These are phyloP conservation scores for Eupeodes latifasciatus DNA, from an alignment of 2,888 invertebrate genomes.

Conservation along the genomic window DNA sequence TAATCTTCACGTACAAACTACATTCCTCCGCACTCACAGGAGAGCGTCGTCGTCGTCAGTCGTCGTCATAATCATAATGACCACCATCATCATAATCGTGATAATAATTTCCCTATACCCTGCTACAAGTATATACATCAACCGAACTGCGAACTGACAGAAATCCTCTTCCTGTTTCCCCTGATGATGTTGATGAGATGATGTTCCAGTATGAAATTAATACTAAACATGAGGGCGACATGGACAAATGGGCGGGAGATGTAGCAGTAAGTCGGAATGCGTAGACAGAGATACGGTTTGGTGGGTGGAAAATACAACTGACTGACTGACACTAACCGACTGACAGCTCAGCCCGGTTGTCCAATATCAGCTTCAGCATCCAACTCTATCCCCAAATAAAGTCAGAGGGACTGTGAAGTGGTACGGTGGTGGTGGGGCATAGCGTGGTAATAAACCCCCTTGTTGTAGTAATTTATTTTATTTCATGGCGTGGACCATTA, in stretches of 20 bases:
- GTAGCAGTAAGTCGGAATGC: neutral
- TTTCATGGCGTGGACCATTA: constrained; percentile 72
- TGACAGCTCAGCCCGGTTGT: neutral
- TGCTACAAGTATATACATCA: neutral
- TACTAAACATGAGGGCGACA: constrained; percentile 44
- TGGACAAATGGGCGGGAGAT: constrained; percentile 7
- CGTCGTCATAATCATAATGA: constrained; percentile 8
- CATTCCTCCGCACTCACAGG: constrained; percentile 22
- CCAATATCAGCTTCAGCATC: constrained; percentile 2
- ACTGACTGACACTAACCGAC: constrained; percentile 55
- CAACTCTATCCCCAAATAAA: neutral
- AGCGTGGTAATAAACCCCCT: constrained; percentile 64
- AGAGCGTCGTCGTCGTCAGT: neutral
- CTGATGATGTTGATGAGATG: too few relatives aligned
- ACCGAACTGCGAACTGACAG: constrained; percentile 26
- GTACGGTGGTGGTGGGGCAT: too few relatives aligned
- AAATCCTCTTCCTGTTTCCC: neutral
- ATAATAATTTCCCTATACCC: constrained; percentile 26
- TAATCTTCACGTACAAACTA: constrained; percentile 45
- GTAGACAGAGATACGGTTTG: neutral
- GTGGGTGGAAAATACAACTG: constrained; percentile 6
- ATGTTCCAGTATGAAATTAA: constrained; percentile 38
- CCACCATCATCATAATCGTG: constrained; percentile 36
- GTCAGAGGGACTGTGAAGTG: too few relatives aligned
- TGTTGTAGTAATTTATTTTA: constrained; percentile 73